Evolutionary conservation across 2,888 invertebrate species (phyloP), one percentile per base, ranked within the genome.

Genomic region (Heliconius cydno): DNA sequence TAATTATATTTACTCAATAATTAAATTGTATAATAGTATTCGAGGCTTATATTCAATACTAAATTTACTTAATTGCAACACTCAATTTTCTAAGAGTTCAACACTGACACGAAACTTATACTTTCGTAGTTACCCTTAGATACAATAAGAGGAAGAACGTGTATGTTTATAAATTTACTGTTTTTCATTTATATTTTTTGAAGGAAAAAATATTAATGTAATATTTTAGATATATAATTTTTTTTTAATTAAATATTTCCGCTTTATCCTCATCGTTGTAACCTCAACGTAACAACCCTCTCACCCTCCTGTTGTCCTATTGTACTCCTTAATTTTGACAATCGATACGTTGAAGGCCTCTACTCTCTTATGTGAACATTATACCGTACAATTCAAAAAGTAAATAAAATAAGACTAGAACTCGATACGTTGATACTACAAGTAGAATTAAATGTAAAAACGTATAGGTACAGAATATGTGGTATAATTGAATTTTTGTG

Each of bases 311-410:
- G 87, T 81, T 85, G 91, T 85, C 89, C 91, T 85, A 90, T 90
- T 91, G 89, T 89, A 87, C 88, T 88, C 89, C 89, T 89, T 90
- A 90, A 90, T 90, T 91, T 86, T 84, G 82, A 84, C 84, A 73
- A 92, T 92, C 92, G 90, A 92, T 92, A 92, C 86, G 85, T 84
- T 83, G 88, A 91, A 90, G 90, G 90, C 87, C 34, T 34, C 85
- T 84, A 46, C 25, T 70, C 15, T 60, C 28, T 28, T 22, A 70
- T 66, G 25, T 46, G 52, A 75, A 72, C 30, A 25, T 57, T 57
- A 19, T 15, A 10, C 19, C 46, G 30, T 30, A 25, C 25, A 71
- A 52, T 71, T 57, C 6, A 19, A 28, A 52, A 72, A 12, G 72
- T 22, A 30, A 72, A 10, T 5, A n/a, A 67, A 30, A 38, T 38